Base-by-base conservation (phyloP, 2,113 vertebrate genomes). In the Grammomys surdaster region DNA sequence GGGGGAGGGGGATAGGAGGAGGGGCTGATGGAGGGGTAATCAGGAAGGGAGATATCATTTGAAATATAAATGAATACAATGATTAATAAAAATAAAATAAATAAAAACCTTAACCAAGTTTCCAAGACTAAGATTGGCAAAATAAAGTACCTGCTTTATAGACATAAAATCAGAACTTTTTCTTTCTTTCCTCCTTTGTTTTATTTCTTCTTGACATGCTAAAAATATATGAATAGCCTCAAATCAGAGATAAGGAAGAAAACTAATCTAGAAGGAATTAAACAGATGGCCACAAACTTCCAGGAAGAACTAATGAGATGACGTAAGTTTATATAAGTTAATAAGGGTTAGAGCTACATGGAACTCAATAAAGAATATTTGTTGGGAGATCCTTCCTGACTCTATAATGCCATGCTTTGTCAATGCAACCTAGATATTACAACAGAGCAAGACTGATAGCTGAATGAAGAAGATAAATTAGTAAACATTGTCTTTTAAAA, bases 241-340 rank as follows among this genome's bases (percentile, higher is more conserved):
- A 67, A 67, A 31, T 31, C 67, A 89, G 33, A 92, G 48, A 51
- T 36, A 93, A n/a, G 16, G 17, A 69, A 43, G 63, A 9, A 89
- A 95, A 3, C 33, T 93, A 91, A 82, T 89, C 51, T 51, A 81
- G 46, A 92, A 54, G 28, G 87, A 96, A 65, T 77, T 78, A 89
- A 97, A 78, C 54, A 93, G 67, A 96, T 91, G 88, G 87, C 69
- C 40, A 31, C 46, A 33, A 75, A 96, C 56, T 78, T 91, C 48
- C 63, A 95, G 31, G 60, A 56, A 90, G 40, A 96, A 22, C 14
- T 89, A 89, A 84, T 51, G 28, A 69, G 75, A 19, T 75, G 2
- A 89, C 60, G 63, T 93, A 75, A 87, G n/a, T 87, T 88, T 88
- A 92, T 76, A 1, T 33, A 56, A 78, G 26, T 95, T 96, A 91